Evolutionary conservation across 1,140 invertebrate genomes (phyloP).

Genomic region (Trigoniulus corallinus): DNA sequence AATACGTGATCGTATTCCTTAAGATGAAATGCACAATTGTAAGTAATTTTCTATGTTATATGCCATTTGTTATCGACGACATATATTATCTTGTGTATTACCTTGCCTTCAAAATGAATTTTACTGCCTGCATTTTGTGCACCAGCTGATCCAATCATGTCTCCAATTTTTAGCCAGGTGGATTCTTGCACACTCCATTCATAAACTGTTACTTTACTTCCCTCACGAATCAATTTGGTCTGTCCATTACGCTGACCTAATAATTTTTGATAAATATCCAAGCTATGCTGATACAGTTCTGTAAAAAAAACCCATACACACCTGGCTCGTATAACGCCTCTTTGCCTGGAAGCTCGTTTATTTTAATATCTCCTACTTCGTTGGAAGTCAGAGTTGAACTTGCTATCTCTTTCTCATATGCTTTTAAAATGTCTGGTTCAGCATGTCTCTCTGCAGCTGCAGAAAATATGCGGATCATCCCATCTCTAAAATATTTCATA

Average conservation of each 20-base stretch:
- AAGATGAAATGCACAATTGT: not conserved
- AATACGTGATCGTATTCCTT: slow-evolving; percentile 91
- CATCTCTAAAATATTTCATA: slow-evolving; percentile 67
- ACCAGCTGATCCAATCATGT: slow-evolving; percentile 55
- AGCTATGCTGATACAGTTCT: too few species aligned
- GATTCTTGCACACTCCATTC: slow-evolving; percentile 50
- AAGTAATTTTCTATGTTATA: not conserved
- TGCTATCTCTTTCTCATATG: slow-evolving; percentile 54
- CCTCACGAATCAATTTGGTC: slow-evolving; percentile 63
- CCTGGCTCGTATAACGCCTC: slow-evolving; percentile 60
- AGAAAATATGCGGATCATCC: slow-evolving; percentile 67
- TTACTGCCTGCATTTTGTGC: slow-evolving; percentile 47
- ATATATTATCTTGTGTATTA: slow-evolving; percentile 10
- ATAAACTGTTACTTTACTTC: slow-evolving; percentile 40
- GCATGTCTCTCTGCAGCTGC: slow-evolving; percentile 46
- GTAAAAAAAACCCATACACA: slow-evolving; percentile 27
- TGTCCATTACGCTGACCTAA: slow-evolving; percentile 48
- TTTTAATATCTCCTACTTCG: slow-evolving; percentile 61
- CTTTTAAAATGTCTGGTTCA: slow-evolving; percentile 31
- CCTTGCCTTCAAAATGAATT: slow-evolving; percentile 54
- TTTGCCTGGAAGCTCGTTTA: slow-evolving; percentile 62
- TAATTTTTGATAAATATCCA: not conserved
- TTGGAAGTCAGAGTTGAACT: slow-evolving; percentile 36
- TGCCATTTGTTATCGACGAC: not conserved
- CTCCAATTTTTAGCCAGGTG: slow-evolving; percentile 73